Evolutionary conservation across 1,140 invertebrate species (phyloP).

Genomic region (Bathynomus jamesi): DNA sequence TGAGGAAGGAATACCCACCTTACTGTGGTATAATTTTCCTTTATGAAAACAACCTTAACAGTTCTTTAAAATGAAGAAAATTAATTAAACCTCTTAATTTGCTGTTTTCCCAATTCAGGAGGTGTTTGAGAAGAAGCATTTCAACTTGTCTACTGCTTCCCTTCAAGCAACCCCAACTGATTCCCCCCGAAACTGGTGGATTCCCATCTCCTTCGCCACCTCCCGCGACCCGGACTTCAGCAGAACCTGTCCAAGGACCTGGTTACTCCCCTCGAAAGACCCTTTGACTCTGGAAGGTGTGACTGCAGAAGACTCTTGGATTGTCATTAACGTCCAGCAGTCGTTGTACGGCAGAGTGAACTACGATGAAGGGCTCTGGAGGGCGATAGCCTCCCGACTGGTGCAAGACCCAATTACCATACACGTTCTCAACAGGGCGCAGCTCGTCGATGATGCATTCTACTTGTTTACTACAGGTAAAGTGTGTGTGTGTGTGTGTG

Average conservation of each 20-base stretch:
- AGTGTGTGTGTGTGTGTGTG: too few species aligned
- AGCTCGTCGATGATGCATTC: slow-evolving; percentile 73
- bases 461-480: slow-evolving; percentile 55
- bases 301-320: slow-evolving; percentile 3
- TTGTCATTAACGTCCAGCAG: slow-evolving; percentile 28
- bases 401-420: slow-evolving; percentile 41
- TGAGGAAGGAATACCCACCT: too few species aligned
- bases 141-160: too few species aligned
- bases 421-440: slow-evolving; percentile 53
- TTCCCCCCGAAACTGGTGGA: slow-evolving; percentile 27
- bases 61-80: too few species aligned
- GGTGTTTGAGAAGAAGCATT: too few species aligned
- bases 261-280: slow-evolving; percentile 6
- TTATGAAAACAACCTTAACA: too few species aligned
- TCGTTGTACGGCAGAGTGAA: slow-evolving; percentile 66
- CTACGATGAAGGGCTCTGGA: slow-evolving; percentile 71
- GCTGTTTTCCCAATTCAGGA: too few species aligned
- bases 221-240: slow-evolving; percentile 10
- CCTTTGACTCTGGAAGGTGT: neutral
- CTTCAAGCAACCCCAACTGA: too few species aligned
- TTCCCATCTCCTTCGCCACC: slow-evolving; percentile 21
- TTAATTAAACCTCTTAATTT: too few species aligned
- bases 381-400: slow-evolving; percentile 59
- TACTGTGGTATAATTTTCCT: too few species aligned
- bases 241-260: slow-evolving; percentile 2